Percentiles rank a stretch among this genome's conserved stretches.
These are phyloP conservation scores for Bovichtus variegatus DNA, from an alignment of 2,797 vertebrate species.

Conservation along the genomic window DNA sequence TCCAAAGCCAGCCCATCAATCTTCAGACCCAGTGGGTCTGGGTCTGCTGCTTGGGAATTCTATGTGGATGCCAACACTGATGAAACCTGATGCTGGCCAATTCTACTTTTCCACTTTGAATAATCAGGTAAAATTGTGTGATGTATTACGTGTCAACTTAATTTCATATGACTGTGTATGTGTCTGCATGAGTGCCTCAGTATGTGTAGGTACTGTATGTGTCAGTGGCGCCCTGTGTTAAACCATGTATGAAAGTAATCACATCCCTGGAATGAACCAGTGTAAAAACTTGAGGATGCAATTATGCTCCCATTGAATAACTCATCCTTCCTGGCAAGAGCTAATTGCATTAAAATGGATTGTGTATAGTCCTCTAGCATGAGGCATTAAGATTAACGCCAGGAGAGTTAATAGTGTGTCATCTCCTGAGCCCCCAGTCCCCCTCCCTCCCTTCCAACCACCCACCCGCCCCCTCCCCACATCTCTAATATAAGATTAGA, in stretches of 20 bases:
- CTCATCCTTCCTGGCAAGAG: constrained; percentile 84
- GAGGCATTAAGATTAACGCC: constrained; percentile 84
- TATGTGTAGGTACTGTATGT: constrained; percentile 58
- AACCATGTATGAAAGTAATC: constrained; percentile 86
- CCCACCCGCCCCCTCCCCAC: constrained; percentile 12
- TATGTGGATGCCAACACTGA: constrained; percentile 44
- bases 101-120: constrained; percentile 63
- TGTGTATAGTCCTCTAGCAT: constrained; percentile 81
- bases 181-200: constrained; percentile 47
- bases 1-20: constrained; percentile 61
- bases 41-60: constrained; percentile 53
- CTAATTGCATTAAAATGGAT: constrained; percentile 89
- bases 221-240: constrained; percentile 75
- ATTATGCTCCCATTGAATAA: constrained; percentile 87
- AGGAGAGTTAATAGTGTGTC: constrained; percentile 85
- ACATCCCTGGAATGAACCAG: constrained; percentile 81
- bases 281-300: constrained; percentile 85
- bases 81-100: constrained; percentile 56
- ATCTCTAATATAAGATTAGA: constrained; percentile 83
- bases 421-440: constrained; percentile 63
- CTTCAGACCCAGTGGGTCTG: constrained; percentile 26
- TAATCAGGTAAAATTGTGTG: constrained; percentile 70
- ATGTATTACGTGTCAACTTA: constrained; percentile 68
- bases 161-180: constrained; percentile 54
- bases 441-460: background rate